These are phyloP conservation scores for Drosophila nr. medialis DNA, from an alignment of 2,888 invertebrate genomes.

Conservation along the genomic window DNA sequence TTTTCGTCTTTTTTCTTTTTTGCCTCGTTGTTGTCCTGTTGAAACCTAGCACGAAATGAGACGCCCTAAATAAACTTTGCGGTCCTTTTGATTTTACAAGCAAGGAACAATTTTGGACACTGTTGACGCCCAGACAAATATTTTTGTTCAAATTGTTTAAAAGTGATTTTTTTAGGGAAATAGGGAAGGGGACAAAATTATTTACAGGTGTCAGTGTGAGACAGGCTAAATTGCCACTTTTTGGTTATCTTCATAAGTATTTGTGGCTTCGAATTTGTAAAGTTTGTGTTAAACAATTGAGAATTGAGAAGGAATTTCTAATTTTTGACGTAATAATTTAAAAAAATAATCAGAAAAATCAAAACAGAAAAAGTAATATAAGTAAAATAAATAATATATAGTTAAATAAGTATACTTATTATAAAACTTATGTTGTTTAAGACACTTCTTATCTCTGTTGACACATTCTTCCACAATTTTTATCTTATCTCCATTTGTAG, in stretches of 20 bases:
- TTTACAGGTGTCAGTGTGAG: slow-evolving; percentile 40
- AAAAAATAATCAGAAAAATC: too few relatives aligned
- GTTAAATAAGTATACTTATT: neutral
- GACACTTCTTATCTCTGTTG: neutral
- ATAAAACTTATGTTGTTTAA: neutral
- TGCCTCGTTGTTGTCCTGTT: slow-evolving; percentile 18
- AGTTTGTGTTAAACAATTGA: neutral
- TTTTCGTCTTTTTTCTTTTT: slow-evolving; percentile 20
- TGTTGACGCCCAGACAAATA: slow-evolving; percentile 77
- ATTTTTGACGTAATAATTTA: neutral
- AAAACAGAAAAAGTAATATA: neutral
- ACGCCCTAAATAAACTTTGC: slow-evolving; percentile 75
- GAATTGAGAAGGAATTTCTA: neutral
- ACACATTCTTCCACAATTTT: neutral
- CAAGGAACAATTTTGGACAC: slow-evolving; percentile 41
- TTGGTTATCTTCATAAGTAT: slow-evolving; percentile 7
- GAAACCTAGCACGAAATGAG: neutral
- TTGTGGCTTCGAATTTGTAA: neutral
- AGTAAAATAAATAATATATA: too few relatives aligned
- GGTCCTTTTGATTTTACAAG: slow-evolving; percentile 57
- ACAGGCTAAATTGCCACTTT: slow-evolving; percentile 35
- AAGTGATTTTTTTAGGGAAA: slow-evolving; percentile 66
- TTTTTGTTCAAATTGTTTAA: slow-evolving; percentile 75
- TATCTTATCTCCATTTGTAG: slow-evolving; percentile 2
- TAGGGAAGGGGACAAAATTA: slow-evolving; percentile 31